A percentile compares a stretch with the other conserved stretches of the same genome.
These are phyloP conservation scores for Murina feae DNA, from an alignment of 2,113 vertebrate species.

Conservation along the genomic window DNA sequence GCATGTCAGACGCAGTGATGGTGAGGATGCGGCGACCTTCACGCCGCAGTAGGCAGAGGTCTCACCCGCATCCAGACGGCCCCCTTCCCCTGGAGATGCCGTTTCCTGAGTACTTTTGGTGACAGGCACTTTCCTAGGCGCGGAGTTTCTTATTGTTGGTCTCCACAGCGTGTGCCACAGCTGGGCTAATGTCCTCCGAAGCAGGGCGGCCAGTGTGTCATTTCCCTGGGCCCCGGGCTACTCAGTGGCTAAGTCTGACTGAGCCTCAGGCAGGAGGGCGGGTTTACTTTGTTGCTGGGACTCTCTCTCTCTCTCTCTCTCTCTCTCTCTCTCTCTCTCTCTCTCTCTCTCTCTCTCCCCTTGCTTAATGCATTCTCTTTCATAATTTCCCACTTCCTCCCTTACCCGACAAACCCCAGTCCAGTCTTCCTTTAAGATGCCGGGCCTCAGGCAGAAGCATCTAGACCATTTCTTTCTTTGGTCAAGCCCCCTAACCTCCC, in stretches of 20 bases:
- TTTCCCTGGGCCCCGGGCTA: neutral
- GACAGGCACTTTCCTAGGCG: no score
- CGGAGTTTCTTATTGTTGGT: neutral
- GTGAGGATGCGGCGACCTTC: neutral
- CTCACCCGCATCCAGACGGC: neutral
- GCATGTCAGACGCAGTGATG: rapidly evolving
- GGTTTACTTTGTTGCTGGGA: neutral
- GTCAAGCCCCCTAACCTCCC: neutral
- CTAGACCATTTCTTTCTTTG: neutral
- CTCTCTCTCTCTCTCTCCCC: no score
- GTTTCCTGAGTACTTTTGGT: no score
- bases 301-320: no score
- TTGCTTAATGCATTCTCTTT: neutral
- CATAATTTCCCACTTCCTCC: neutral
- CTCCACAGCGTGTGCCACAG: neutral
- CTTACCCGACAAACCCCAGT: neutral
- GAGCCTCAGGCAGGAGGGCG: neutral
- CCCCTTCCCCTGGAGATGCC: neutral
- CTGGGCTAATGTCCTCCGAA: neutral
- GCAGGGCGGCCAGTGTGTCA: neutral
- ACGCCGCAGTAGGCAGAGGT: neutral
- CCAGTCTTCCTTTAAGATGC: neutral
- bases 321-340: no score
- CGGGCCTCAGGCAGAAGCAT: neutral
- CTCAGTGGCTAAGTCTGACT: neutral